Conservation (phyloP, 2,888 invertebrate species). For the Lasius fuliginosus region DNA sequence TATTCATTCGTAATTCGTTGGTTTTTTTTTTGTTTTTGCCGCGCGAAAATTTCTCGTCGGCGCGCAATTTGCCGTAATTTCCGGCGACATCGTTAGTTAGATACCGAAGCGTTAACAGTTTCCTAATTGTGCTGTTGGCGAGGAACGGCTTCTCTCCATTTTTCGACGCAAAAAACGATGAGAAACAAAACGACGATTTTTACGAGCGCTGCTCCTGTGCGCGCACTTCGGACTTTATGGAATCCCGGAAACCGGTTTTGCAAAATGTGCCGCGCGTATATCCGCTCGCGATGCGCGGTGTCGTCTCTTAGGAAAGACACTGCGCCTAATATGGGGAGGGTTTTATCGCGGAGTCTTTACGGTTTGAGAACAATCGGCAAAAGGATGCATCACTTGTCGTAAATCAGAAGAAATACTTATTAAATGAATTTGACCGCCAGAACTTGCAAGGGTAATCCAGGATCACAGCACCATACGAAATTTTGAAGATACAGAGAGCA, state of each 20-base stretch:
- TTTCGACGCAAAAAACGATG: neutral
- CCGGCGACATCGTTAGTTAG: conserved; percentile 25
- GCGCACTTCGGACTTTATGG: conserved; percentile 42
- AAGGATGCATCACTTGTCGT: too few relatives aligned
- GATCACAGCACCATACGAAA: neutral
- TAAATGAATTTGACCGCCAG: neutral
- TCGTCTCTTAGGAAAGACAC: conserved; percentile 32
- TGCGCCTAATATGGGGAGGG: conserved; percentile 33
- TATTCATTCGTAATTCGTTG: conserved; percentile 29
- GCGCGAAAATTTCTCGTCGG: neutral
- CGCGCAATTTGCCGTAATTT: conserved; percentile 41
- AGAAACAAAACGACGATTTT: conserved; percentile 22
- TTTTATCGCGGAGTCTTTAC: neutral
- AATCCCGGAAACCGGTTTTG: conserved; percentile 53
- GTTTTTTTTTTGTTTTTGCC: neutral
- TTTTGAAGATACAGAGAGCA: neutral
- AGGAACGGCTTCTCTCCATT: neutral
- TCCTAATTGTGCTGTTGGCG: conserved; percentile 20
- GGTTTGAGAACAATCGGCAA: conserved; percentile 13
- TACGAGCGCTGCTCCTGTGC: conserved; percentile 36
- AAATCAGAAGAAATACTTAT: neutral
- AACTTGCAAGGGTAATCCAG: neutral
- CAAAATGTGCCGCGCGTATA: conserved; percentile 45
- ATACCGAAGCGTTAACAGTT: conserved; percentile 38
- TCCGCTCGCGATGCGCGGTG: conserved; percentile 2